A percentile compares a stretch with the other conserved stretches of the same genome.
Evolutionary conservation across 1,140 invertebrate genomes (phyloP).

Genomic region (Probaryconus sp.): DNA sequence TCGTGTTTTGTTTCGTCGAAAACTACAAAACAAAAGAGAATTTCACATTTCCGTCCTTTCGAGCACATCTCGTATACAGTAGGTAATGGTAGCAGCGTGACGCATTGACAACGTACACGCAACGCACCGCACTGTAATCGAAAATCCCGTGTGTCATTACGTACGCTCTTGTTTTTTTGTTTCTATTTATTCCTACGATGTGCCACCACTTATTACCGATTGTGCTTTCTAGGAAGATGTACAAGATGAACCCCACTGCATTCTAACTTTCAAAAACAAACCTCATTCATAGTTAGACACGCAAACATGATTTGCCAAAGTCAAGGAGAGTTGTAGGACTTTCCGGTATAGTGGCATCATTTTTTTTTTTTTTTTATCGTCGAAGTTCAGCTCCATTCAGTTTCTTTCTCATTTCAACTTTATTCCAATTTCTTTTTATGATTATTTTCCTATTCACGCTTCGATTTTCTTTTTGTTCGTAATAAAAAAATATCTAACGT

Average conservation of each 20-base stretch:
- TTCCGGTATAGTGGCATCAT: no score
- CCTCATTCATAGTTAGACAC: slow-evolving; percentile 44
- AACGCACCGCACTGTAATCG: slow-evolving; percentile 64
- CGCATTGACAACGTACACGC: slow-evolving; percentile 58
- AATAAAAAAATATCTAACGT: no score
- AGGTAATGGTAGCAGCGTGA: slow-evolving; percentile 54
- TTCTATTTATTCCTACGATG: slow-evolving; percentile 54
- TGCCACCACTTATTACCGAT: slow-evolving; percentile 58
- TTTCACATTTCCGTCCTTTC: slow-evolving; percentile 60
- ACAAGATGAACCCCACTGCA: slow-evolving; percentile 43
- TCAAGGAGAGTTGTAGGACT: slow-evolving; percentile 27
- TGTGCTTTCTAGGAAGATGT: slow-evolving; percentile 59
- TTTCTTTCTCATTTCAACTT: no score
- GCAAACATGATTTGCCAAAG: slow-evolving; percentile 53
- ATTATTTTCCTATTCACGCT: no score
- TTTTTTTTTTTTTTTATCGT: no score
- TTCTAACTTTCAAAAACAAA: slow-evolving; percentile 54
- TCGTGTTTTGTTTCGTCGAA: slow-evolving; percentile 52
- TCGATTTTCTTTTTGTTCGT: no score
- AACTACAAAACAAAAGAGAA: slow-evolving; percentile 56
- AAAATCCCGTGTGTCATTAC: slow-evolving; percentile 59
- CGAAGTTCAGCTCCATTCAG: no score
- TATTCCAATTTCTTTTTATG: no score
- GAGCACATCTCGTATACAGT: slow-evolving; percentile 38
- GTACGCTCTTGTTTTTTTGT: slow-evolving; percentile 33